Percentiles rank a stretch among this genome's conserved stretches.
These are phyloP conservation scores for Kuschelorhynchus macadamiae DNA, from an alignment of 2,888 invertebrate species.

Conservation along the genomic window DNA sequence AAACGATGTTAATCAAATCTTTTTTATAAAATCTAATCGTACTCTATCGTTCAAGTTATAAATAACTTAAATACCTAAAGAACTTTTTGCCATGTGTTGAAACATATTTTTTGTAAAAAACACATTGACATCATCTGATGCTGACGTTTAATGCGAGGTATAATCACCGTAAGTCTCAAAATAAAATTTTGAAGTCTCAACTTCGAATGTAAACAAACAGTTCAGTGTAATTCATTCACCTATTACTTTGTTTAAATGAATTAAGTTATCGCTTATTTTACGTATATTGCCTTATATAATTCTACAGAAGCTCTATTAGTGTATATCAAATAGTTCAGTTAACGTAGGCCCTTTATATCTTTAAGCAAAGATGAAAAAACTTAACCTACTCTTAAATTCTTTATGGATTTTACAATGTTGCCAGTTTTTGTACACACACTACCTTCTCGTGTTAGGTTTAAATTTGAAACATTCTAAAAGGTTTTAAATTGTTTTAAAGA, in stretches of 20 bases:
- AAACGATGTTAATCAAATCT: no score
- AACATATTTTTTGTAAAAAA: no score
- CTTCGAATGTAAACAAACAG: conserved; percentile 28
- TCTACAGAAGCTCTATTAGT: neutral
- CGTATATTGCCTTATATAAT: neutral
- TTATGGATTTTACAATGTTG: conserved; percentile 42
- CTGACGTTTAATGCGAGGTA: no score
- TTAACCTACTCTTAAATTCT: conserved; percentile 46
- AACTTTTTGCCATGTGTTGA: no score
- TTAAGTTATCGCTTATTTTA: neutral
- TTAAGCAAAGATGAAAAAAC: conserved; percentile 40
- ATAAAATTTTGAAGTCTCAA: conserved; percentile 7
- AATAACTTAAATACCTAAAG: no score
- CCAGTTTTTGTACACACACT: conserved; percentile 22
- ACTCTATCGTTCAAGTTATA: no score
- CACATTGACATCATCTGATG: no score
- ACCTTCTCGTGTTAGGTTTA: neutral
- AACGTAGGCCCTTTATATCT: conserved; percentile 30
- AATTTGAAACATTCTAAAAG: neutral
- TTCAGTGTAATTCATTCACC: conserved; percentile 6
- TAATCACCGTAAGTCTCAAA: no score
- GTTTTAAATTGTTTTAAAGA: no score
- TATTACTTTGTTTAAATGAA: neutral
- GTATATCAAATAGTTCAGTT: conserved; percentile 13
- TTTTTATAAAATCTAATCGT: no score